phyloP scores from a whole-genome alignment of 2,113 vertebrate species.

The Phalacrocorax brasilianus region DNA sequence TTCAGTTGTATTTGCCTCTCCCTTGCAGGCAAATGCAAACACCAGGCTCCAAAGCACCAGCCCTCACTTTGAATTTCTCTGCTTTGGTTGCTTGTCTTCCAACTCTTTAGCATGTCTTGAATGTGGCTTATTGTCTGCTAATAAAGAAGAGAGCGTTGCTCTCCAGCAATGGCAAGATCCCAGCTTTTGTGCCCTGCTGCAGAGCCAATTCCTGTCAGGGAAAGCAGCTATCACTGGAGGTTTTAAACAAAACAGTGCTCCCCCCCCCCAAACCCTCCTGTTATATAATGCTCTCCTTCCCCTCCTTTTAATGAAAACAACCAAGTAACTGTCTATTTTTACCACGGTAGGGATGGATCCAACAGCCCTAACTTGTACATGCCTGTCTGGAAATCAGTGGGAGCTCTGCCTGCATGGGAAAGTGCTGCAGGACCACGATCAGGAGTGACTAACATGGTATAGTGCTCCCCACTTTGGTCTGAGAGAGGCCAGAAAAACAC shows the following conservation, averaged over 20 bases:
- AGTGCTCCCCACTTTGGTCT: neutral
- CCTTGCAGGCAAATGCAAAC: slow-evolving; percentile 31
- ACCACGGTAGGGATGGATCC: neutral
- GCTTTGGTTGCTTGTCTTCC: slow-evolving; percentile 43
- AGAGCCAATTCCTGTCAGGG: slow-evolving; percentile 11
- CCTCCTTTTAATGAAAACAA: slow-evolving; percentile 42
- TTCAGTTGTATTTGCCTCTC: neutral
- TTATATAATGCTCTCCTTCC: slow-evolving; percentile 52
- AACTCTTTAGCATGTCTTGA: slow-evolving; percentile 59
- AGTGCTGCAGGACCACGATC: neutral
- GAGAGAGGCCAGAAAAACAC: slow-evolving; percentile 10
- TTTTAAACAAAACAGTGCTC: slow-evolving; percentile 32
- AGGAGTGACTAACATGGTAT: neutral
- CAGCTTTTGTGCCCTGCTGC: slow-evolving; percentile 39
- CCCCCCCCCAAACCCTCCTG: neutral
- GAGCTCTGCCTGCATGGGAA: slow-evolving; percentile 13
- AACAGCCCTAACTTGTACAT: neutral
- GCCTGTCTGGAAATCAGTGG: neutral
- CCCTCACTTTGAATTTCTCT: slow-evolving; percentile 24
- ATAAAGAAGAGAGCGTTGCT: slow-evolving; percentile 40
- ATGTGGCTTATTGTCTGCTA: slow-evolving; percentile 50
- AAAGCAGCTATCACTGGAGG: slow-evolving; percentile 39
- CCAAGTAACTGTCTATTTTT: slow-evolving; percentile 44
- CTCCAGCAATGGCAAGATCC: slow-evolving; percentile 41
- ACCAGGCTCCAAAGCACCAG: neutral